phyloP scores from a whole-genome alignment of 2,113 vertebrate genomes.

The Sylvicapra grimmia region DNA sequence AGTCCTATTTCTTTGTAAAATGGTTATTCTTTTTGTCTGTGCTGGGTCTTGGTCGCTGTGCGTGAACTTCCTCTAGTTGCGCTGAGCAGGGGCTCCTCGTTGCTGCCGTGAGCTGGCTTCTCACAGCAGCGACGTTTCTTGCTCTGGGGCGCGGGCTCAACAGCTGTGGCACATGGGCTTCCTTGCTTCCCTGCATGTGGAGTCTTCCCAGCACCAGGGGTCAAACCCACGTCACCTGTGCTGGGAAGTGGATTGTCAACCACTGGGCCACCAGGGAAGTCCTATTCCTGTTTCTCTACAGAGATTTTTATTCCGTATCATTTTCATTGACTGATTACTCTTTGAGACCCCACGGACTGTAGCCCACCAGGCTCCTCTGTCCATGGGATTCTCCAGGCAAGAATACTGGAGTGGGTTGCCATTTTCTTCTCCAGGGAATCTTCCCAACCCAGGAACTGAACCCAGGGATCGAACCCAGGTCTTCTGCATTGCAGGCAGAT shows the following conservation, averaged over 20 bases:
- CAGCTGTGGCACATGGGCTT: fast-evolving
- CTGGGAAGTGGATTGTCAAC: not conserved
- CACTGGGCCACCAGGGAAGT: not conserved
- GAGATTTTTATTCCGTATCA: not conserved
- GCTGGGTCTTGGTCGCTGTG: not conserved
- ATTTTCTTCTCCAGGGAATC: not conserved
- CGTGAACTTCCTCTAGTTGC: not conserved
- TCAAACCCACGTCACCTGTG: fast-evolving
- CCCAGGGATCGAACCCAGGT: not conserved
- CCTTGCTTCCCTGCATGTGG: not conserved
- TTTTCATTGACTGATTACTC: not conserved
- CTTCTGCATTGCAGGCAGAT: not conserved
- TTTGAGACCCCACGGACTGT: not conserved
- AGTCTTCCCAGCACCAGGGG: not conserved
- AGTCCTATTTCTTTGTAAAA: not conserved
- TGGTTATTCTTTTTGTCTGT: not conserved
- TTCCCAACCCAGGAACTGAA: not conserved
- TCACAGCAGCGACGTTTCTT: fast-evolving
- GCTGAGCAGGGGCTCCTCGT: not conserved
- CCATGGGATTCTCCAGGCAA: not conserved
- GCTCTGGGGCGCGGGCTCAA: not conserved
- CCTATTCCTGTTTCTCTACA: not conserved
- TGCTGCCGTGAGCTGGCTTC: not conserved
- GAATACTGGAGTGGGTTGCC: not conserved
- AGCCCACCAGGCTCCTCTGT: not conserved